Conservation (phyloP, 2,797 vertebrate species). For the Podargus strigoides region DNA sequence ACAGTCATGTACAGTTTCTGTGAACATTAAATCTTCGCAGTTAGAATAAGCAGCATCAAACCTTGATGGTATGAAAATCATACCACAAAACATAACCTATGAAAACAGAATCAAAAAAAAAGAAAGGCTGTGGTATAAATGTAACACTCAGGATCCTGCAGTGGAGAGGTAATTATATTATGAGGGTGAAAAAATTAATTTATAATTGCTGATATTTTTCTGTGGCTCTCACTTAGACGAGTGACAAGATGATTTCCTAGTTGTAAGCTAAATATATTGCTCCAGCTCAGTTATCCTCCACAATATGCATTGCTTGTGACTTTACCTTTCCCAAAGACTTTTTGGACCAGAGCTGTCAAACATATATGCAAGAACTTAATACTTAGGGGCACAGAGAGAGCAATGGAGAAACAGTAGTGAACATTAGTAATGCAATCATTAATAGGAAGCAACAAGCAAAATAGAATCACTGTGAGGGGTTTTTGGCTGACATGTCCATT, state of each 20-base stretch:
- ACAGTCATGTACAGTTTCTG: constrained; percentile 25
- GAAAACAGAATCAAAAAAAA: constrained; percentile 23
- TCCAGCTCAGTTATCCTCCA: constrained; percentile 41
- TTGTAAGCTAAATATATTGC: constrained; percentile 50
- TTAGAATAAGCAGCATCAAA: constrained; percentile 34
- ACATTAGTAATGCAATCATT: constrained; percentile 31
- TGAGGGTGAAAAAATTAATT: background rate
- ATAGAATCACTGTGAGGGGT: background rate
- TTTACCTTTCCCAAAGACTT: constrained; percentile 8
- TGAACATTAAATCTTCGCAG: constrained; percentile 32
- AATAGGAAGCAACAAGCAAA: constrained; percentile 30
- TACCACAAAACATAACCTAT: constrained; percentile 21
- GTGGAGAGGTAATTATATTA: background rate
- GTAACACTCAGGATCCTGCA: background rate
- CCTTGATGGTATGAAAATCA: constrained; percentile 35
- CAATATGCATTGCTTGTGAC: background rate
- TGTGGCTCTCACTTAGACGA: background rate
- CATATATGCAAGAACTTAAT: constrained; percentile 9
- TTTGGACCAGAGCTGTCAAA: constrained; percentile 45
- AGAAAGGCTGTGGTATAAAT: constrained; percentile 22
- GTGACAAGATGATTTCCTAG: constrained; percentile 5
- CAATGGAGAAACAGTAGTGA: constrained; percentile 38
- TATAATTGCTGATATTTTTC: background rate
- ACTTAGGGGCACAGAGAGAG: background rate
- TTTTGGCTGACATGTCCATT: background rate